Conservation (phyloP, 2,888 invertebrate genomes). For the Calameuta idolon region DNA sequence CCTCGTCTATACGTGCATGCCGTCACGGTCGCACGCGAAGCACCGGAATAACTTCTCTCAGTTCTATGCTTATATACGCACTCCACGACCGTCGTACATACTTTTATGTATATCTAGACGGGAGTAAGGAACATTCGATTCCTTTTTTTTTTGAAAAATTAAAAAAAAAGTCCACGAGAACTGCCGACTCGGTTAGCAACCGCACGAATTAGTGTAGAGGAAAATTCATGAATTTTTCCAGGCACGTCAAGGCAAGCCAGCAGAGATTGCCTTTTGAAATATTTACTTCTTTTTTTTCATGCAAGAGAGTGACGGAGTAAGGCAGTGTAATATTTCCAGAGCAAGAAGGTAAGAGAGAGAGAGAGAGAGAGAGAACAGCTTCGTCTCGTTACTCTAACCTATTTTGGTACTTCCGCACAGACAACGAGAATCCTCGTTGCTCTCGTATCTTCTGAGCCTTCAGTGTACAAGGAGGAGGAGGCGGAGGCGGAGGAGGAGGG, state of each 20-base stretch:
- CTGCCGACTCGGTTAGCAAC: background rate
- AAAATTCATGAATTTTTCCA: background rate
- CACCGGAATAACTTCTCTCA: conserved; percentile 39
- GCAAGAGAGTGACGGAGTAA: background rate
- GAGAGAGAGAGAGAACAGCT: conserved; percentile 2
- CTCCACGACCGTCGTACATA: background rate
- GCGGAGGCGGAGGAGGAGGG: background rate
- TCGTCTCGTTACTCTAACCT: background rate
- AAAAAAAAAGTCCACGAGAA: background rate
- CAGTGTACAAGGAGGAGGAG: background rate
- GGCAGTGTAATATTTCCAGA: background rate
- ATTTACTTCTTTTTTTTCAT: background rate
- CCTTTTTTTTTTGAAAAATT: background rate
- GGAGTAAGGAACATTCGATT: background rate
- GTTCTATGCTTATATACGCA: background rate
- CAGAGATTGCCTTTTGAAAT: background rate
- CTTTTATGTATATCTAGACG: background rate
- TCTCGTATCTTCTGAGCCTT: background rate
- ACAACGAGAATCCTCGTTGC: background rate
- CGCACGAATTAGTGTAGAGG: background rate
- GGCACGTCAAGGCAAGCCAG: background rate
- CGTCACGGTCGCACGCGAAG: background rate
- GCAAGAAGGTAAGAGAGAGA: background rate
- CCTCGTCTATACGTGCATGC: background rate
- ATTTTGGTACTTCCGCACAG: background rate